Conservation (phyloP, 2,888 invertebrate genomes). For the Drosophila heteroneura region DNA sequence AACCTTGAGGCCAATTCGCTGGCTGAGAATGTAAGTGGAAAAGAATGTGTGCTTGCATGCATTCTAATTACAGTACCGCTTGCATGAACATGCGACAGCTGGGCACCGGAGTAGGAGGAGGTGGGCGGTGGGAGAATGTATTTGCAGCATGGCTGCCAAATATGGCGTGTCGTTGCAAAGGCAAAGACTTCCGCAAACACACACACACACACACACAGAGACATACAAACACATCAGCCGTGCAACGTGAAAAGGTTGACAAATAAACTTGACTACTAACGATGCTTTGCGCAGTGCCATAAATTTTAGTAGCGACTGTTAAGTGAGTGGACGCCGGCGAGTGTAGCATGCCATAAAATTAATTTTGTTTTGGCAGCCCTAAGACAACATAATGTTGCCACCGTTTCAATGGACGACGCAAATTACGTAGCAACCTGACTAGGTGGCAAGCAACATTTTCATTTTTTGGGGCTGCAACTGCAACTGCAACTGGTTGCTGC, state of each 20-base stretch:
- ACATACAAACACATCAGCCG: slow-evolving; percentile 1
- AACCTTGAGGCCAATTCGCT: slow-evolving; percentile 63
- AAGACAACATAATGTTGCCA: slow-evolving; percentile 63
- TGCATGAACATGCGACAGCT: slow-evolving; percentile 51
- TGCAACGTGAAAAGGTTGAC: slow-evolving; percentile 59
- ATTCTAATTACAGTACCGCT: slow-evolving; percentile 72
- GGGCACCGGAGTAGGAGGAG: slow-evolving; percentile 4
- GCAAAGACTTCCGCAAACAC: slow-evolving; percentile 71
- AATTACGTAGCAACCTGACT: slow-evolving; percentile 37
- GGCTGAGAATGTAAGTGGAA: slow-evolving; percentile 32
- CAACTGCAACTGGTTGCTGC: slow-evolving; percentile 26
- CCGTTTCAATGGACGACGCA: slow-evolving; percentile 59
- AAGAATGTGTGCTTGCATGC: slow-evolving; percentile 69
- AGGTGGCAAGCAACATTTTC: slow-evolving; percentile 28
- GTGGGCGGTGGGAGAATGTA: slow-evolving; percentile 5
- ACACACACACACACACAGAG: slow-evolving; percentile 10
- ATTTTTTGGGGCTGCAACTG: slow-evolving; percentile 19
- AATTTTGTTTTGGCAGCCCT: slow-evolving; percentile 56
- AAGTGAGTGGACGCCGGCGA: slow-evolving; percentile 18
- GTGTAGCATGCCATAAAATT: slow-evolving; percentile 63
- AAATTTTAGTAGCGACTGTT: slow-evolving; percentile 58
- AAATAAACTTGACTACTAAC: slow-evolving; percentile 61
- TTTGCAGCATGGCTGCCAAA: slow-evolving; percentile 51
- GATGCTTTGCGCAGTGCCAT: slow-evolving; percentile 56
- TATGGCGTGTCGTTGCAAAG: slow-evolving; percentile 64